Evolutionary conservation across 2,888 invertebrate species (phyloP).

Genomic region (Apoda limacodes): DNA sequence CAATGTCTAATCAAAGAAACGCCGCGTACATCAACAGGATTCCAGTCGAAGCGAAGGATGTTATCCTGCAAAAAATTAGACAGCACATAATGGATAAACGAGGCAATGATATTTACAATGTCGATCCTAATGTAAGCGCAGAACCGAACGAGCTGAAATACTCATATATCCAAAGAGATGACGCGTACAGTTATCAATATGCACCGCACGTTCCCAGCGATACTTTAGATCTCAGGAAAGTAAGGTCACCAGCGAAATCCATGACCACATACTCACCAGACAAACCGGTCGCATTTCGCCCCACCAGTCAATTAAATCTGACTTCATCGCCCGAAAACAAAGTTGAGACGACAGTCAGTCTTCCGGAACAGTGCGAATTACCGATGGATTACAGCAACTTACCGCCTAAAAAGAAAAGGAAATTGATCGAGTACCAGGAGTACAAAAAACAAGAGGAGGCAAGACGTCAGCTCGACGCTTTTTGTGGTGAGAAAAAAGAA

Average conservation of each 20-base stretch:
- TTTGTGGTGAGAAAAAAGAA: conserved; percentile 48
- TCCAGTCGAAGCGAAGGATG: conserved; percentile 59
- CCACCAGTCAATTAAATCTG: conserved; percentile 29
- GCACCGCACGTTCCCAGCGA: conserved; percentile 34
- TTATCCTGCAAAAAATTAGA: conserved; percentile 61
- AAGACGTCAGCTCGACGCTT: conserved; percentile 49
- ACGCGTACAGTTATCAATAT: conserved; percentile 40
- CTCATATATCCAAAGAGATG: conserved; percentile 45
- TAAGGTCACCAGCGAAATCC: conserved; percentile 48
- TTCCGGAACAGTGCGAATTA: conserved; percentile 60
- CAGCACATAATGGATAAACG: conserved; percentile 66
- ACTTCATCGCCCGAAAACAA: conserved; percentile 35
- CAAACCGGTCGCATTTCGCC: conserved; percentile 28
- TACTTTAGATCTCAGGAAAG: conserved; percentile 56
- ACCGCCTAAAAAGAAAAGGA: conserved; percentile 66
- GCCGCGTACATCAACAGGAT: conserved; percentile 50
- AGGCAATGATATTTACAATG: conserved; percentile 34
- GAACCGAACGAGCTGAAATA: conserved; percentile 35
- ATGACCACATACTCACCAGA: conserved; percentile 29
- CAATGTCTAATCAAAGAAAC: conserved; percentile 31
- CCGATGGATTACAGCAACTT: conserved; percentile 65
- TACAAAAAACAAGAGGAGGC: conserved; percentile 65
- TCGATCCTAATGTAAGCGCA: conserved; percentile 27
- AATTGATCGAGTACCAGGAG: conserved; percentile 65
- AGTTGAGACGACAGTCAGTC: conserved; percentile 34